A percentile compares a stretch with the other conserved stretches of the same genome.
Evolutionary conservation across 2,888 invertebrate genomes (phyloP).

Genomic region (Tryphoninae sp.): DNA sequence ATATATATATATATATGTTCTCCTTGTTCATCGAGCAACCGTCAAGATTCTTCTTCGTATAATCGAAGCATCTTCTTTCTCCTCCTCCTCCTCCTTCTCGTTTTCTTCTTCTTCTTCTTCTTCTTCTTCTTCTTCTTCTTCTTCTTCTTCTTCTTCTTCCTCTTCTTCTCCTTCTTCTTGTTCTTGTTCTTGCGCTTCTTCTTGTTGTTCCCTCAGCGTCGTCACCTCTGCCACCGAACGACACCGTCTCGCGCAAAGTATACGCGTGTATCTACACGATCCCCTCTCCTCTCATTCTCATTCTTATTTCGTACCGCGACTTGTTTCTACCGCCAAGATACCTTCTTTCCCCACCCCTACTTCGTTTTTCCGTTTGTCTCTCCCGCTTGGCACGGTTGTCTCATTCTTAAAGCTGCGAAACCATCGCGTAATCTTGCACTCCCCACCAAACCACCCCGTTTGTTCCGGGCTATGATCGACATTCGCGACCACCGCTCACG

Average conservation of each 20-base stretch:
- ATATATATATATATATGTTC: neutral
- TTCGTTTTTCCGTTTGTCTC: conserved; percentile 42
- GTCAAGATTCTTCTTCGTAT: neutral
- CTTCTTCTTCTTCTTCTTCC: conserved; percentile 39
- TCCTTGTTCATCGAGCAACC: conserved; percentile 2
- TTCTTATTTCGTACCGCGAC: conserved; percentile 29
- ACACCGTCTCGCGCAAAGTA: conserved; percentile 43
- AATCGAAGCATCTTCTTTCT: conserved; percentile 11
- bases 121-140: conserved; percentile 35
- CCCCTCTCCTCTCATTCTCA: conserved; percentile 27
- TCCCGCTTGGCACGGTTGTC: conserved; percentile 67
- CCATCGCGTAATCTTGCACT: conserved; percentile 56
- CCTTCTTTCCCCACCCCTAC: conserved; percentile 10
- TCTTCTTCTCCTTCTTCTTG: conserved; percentile 24
- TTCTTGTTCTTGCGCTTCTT: too few relatives aligned
- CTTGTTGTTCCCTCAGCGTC: conserved; percentile 13
- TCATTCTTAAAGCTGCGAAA: conserved; percentile 64
- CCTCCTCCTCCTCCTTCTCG: conserved; percentile 44
- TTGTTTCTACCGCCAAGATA: conserved; percentile 17
- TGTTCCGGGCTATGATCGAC: neutral
- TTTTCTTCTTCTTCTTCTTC: conserved; percentile 25
- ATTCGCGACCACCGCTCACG: conserved; percentile 38
- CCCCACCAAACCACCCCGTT: conserved; percentile 18
- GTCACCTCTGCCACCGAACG: conserved; percentile 12
- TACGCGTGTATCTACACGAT: conserved; percentile 38